Percentiles rank a stretch among this genome's conserved stretches.
Evolutionary conservation across 2,888 invertebrate genomes (phyloP).

Genomic region (Microctonus brassicae): DNA sequence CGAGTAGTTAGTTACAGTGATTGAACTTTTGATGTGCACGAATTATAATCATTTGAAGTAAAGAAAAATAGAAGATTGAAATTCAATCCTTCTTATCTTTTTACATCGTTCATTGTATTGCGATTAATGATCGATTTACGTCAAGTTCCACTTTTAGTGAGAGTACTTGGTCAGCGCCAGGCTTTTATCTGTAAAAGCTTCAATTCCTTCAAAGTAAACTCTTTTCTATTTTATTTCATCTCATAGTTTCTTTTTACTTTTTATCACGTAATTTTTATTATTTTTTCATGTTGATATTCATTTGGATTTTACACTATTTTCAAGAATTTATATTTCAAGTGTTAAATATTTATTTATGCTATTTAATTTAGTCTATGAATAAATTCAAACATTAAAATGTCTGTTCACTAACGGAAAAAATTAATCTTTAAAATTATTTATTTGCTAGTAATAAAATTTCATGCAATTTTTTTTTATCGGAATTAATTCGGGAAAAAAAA

Average conservation of each 20-base stretch:
- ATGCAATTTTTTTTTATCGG: neutral
- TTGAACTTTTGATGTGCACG: too few relatives aligned
- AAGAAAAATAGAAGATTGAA: neutral
- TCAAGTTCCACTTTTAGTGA: slow-evolving; percentile 41
- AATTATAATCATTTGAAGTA: too few relatives aligned
- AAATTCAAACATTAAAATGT: neutral
- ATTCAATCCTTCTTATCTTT: slow-evolving; percentile 10
- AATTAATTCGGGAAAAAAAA: neutral
- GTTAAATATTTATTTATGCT: neutral
- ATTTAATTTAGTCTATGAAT: neutral
- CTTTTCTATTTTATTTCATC: neutral
- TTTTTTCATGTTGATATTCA: neutral
- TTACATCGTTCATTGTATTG: slow-evolving; percentile 40
- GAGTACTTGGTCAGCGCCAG: slow-evolving; percentile 42
- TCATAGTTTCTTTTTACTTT: neutral
- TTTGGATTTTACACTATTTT: neutral
- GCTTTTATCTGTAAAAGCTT: slow-evolving; percentile 49
- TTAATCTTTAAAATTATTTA: neutral
- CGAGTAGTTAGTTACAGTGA: neutral
- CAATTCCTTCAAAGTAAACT: slow-evolving; percentile 37
- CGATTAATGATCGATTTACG: slow-evolving; percentile 43
- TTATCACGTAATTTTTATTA: neutral
- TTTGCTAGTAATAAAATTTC: neutral
- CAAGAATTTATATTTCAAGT: neutral
- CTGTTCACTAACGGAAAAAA: neutral